Evolutionary conservation across 1,140 invertebrate species (phyloP).

Genomic region (Anoplolepis gracilipes): DNA sequence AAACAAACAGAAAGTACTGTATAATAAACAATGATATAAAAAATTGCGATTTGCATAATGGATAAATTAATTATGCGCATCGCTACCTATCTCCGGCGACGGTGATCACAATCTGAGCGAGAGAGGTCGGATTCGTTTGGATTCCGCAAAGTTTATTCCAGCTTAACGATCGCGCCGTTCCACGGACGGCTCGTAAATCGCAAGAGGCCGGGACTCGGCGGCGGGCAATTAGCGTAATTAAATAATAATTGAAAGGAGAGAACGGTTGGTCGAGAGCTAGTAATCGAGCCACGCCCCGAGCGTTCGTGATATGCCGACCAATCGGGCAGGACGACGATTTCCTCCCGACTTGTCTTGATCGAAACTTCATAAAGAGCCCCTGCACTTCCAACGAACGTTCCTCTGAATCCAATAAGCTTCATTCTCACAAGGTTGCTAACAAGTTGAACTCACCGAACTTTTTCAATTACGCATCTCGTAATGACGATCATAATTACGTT

Average conservation of each 20-base stretch:
- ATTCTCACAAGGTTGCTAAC: slow-evolving; percentile 37
- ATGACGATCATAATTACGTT: slow-evolving; percentile 18
- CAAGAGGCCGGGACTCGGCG: slow-evolving; percentile 37
- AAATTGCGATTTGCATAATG: slow-evolving; percentile 17
- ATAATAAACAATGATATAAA: neutral
- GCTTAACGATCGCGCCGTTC: slow-evolving; percentile 60
- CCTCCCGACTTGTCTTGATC: slow-evolving; percentile 64
- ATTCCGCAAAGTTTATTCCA: slow-evolving; percentile 55
- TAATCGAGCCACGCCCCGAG: slow-evolving; percentile 83
- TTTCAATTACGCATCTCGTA: slow-evolving; percentile 42
- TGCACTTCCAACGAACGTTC: slow-evolving; percentile 12
- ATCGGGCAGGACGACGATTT: slow-evolving; percentile 77
- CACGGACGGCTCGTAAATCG: slow-evolving; percentile 41
- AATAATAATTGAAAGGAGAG: slow-evolving; percentile 84
- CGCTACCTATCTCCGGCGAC: neutral
- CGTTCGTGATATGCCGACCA: slow-evolving; percentile 79
- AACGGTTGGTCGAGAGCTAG: slow-evolving; percentile 78
- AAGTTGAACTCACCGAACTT: slow-evolving; percentile 34
- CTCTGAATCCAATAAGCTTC: slow-evolving; percentile 49
- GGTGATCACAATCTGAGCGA: slow-evolving; percentile 32
- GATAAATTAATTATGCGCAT: slow-evolving; percentile 50
- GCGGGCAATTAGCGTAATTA: slow-evolving; percentile 78
- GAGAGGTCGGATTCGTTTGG: slow-evolving; percentile 47
- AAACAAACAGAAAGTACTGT: neutral
- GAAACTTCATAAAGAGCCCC: slow-evolving; percentile 52